Evolutionary conservation across 2,113 vertebrate species (phyloP), one percentile per base, ranked within the genome.

Genomic region (Phaethon lepturus): DNA sequence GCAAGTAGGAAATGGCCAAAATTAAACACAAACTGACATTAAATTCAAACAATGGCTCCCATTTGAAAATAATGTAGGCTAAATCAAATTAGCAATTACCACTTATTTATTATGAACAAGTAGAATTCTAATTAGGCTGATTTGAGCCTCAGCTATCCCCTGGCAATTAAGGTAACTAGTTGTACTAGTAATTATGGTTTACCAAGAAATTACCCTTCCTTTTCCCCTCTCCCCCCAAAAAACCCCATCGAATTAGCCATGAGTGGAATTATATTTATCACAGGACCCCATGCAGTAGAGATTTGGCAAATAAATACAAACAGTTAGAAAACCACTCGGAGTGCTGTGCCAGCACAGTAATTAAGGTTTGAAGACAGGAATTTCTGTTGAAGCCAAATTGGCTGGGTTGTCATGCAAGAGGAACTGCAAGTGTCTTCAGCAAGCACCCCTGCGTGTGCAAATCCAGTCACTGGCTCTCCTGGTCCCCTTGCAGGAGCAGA

Each of bases 161-260:
- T 97, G 96, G 96, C 93, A 98, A 97, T 98, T 97, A 98, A 97
- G 97, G 97, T 95, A 96, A 38, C 93, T 97, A 95, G 92, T 94
- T 97, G 97, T 98, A 88, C 96, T 64, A 11, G 98, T 98, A 98
- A 98, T 98, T 98, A 98, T 97, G 98, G 98, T 98, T 98, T 95
- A 97, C 98, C 98, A 94, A 98, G 69, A 97, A 98, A 98, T 98
- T 98, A 97, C 95, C 73, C 78, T 71, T 47, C 77, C 67, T 91
- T 76, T 47, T 93, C 64, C 82, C 86, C 90, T 69, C 90, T 78
- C 35, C 76, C 90, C 72, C 40, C 12, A 4, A 31, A 76, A 92
- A 83, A 7, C 94, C 38, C 38, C 8, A 79, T 90, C 25, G 22
- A 98, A 98, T 98, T 98, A 98, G 93, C 97, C 88, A 69, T 59